phyloP scores from a whole-genome alignment of 2,797 vertebrate species.

The Sebastes cheni region DNA sequence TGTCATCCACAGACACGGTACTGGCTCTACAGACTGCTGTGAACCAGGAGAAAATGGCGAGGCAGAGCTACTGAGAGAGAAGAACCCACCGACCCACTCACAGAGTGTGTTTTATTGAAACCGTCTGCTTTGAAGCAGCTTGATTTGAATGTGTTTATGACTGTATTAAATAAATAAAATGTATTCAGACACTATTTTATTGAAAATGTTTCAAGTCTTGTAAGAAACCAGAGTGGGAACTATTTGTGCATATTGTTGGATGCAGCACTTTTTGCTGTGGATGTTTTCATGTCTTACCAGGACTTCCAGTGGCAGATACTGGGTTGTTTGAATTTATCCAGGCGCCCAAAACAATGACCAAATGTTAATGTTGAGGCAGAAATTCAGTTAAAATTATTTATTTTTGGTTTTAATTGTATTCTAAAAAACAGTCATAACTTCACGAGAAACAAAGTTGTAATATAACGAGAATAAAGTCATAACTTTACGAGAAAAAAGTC shows the following conservation, averaged over 20 bases:
- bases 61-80: slow-evolving; percentile 44
- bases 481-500: too few relatives aligned
- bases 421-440: not conserved
- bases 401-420: not conserved
- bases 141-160: slow-evolving; percentile 14
- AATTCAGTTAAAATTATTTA: not conserved
- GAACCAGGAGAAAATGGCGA: slow-evolving; percentile 55
- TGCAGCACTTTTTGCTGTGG: not conserved
- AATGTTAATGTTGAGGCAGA: not conserved
- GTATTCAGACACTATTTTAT: slow-evolving; percentile 10
- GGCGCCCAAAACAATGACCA: not conserved
- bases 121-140: not conserved
- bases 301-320: not conserved
- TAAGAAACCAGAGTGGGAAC: not conserved
- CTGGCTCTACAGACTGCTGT: slow-evolving; percentile 70
- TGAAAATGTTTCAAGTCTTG: not conserved
- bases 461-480: too few relatives aligned
- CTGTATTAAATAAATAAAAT: slow-evolving; percentile 57
- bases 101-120: not conserved
- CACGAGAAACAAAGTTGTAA: too few relatives aligned
- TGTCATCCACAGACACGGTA: slow-evolving; percentile 61
- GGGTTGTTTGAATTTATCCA: not conserved
- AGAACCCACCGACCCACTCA: not conserved
- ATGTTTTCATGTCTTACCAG: not conserved
- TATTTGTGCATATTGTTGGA: not conserved